Evolutionary conservation across 1,140 invertebrate genomes (phyloP).

Genomic region (Drosophila erecta): DNA sequence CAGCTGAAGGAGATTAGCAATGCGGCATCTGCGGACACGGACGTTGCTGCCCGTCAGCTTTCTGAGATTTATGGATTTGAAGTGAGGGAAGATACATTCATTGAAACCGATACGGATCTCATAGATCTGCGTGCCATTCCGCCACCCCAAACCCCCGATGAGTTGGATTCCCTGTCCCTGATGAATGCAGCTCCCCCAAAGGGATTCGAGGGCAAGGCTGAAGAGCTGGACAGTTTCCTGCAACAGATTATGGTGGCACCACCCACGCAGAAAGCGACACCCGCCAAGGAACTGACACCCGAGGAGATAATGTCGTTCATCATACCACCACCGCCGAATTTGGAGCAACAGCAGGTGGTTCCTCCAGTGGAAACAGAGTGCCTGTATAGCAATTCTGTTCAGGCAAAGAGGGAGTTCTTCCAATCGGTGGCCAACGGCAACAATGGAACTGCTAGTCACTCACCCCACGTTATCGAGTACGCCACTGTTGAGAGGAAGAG

Average conservation of each 20-base stretch:
- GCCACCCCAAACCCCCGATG: slow-evolving; percentile 92
- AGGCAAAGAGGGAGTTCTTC: slow-evolving; percentile 72
- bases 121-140: slow-evolving; percentile 95
- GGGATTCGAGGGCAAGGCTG: slow-evolving; percentile 87
- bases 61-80: slow-evolving; percentile 86
- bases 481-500: slow-evolving; percentile 88
- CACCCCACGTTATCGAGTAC: slow-evolving; percentile 87
- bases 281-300: slow-evolving; percentile 89
- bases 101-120: slow-evolving; percentile 93
- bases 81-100: slow-evolving; percentile 84
- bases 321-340: slow-evolving; percentile 90
- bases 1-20: slow-evolving; percentile 87
- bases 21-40: slow-evolving; percentile 81
- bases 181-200: slow-evolving; percentile 89
- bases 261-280: slow-evolving; percentile 88
- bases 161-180: slow-evolving; percentile 88
- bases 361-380: slow-evolving; percentile 49
- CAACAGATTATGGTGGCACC: slow-evolving; percentile 93
- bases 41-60: slow-evolving; percentile 84
- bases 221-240: slow-evolving; percentile 91
- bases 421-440: slow-evolving; percentile 64
- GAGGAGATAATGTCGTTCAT: slow-evolving; percentile 92
- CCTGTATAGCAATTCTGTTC: slow-evolving; percentile 78
- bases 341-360: slow-evolving; percentile 60
- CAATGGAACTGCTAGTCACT: slow-evolving; percentile 7